These are phyloP conservation scores for Yasuhikotakia modesta DNA, from an alignment of 2,797 vertebrate genomes.

Conservation along the genomic window DNA sequence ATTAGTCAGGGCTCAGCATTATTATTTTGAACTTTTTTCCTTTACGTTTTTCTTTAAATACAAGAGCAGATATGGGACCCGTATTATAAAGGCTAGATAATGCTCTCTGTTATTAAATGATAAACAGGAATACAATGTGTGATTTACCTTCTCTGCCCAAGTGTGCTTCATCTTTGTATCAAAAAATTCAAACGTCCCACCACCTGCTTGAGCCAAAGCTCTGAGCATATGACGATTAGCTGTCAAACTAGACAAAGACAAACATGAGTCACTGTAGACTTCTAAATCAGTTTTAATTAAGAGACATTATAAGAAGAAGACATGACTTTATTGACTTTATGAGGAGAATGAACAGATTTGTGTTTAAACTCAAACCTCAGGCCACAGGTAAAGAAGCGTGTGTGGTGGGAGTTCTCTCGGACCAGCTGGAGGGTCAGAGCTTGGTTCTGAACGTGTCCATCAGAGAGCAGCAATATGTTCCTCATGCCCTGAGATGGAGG, in stretches of 20 bases:
- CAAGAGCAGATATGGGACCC: background rate
- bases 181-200: slow-evolving; percentile 87
- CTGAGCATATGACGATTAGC: slow-evolving; percentile 86
- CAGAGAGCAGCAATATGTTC: slow-evolving; percentile 85
- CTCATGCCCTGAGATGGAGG: slow-evolving; percentile 75
- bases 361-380: slow-evolving; percentile 74
- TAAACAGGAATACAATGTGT: background rate
- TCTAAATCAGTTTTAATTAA: background rate
- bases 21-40: too few species aligned
- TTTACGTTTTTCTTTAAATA: background rate
- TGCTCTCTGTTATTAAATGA: background rate
- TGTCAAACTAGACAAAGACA: slow-evolving; percentile 72
- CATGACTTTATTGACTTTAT: background rate
- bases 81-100: background rate
- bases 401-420: slow-evolving; percentile 73
- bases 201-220: slow-evolving; percentile 81
- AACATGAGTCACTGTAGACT: background rate
- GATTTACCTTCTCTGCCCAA: slow-evolving; percentile 84
- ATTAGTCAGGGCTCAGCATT: too few species aligned
- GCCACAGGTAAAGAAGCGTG: slow-evolving; percentile 84
- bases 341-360: background rate
- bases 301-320: background rate
- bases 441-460: slow-evolving; percentile 85
- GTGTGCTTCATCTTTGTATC: slow-evolving; percentile 82
- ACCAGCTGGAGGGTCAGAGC: slow-evolving; percentile 77